Percentiles rank a stretch among this genome's conserved stretches.
phyloP scores from a whole-genome alignment of 2,797 vertebrate genomes.

The Eulemur mongoz region DNA sequence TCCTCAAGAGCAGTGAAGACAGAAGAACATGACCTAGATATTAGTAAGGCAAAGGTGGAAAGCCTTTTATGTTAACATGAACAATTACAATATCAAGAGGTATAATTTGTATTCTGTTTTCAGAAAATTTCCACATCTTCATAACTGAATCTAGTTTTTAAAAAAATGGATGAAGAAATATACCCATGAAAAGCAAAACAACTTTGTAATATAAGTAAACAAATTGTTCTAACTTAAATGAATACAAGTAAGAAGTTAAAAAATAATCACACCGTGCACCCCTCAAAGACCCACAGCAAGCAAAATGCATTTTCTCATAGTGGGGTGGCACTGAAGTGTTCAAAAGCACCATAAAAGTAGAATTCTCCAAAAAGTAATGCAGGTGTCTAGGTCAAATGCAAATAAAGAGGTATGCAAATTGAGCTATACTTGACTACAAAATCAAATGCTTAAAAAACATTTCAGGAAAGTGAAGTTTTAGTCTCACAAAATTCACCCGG shows the following conservation, averaged over 20 bases:
- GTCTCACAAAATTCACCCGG: constrained; percentile 59
- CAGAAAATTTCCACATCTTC: background rate
- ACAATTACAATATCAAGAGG: background rate
- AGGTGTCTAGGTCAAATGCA: constrained; percentile 80
- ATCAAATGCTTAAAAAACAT: constrained; percentile 78
- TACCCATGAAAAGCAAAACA: background rate
- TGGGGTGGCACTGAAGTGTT: constrained; percentile 67
- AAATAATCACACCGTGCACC: constrained; percentile 14
- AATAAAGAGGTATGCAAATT: constrained; percentile 78
- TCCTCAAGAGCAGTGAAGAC: background rate
- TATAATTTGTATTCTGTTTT: background rate
- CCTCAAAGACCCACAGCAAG: constrained; percentile 57
- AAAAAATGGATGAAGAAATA: background rate
- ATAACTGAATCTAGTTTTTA: background rate
- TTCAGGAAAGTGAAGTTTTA: constrained; percentile 72
- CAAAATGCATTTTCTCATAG: constrained; percentile 61
- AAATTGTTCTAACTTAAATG: constrained; percentile 53
- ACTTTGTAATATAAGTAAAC: constrained; percentile 48
- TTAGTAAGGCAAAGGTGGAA: background rate
- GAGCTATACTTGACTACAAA: constrained; percentile 76
- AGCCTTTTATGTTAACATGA: background rate
- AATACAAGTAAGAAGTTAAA: constrained; percentile 60
- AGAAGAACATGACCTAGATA: background rate
- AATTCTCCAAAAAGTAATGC: constrained; percentile 70
- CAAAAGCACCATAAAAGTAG: constrained; percentile 67